A percentile compares a stretch with the other conserved stretches of the same genome.
Evolutionary conservation across 2,888 invertebrate species (phyloP).

Genomic region (Bruchidius siliquastri): DNA sequence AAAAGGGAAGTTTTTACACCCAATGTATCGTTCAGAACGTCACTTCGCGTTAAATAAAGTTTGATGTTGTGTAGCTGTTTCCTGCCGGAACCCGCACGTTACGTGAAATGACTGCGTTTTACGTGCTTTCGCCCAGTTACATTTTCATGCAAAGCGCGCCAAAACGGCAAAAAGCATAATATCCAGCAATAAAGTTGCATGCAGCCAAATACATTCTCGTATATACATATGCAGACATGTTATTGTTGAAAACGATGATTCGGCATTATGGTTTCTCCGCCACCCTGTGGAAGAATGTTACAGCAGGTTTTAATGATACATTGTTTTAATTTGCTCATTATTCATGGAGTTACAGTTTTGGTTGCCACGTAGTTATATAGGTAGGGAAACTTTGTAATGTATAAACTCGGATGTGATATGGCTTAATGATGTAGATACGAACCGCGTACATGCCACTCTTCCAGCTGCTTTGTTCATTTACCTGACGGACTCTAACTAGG

Average conservation of each 20-base stretch:
- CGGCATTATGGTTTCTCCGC: background rate
- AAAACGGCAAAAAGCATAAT: background rate
- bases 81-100: background rate
- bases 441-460: too few relatives aligned
- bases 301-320: too few relatives aligned
- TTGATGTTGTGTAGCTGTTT: background rate
- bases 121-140: background rate
- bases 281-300: too few relatives aligned
- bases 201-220: background rate
- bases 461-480: too few relatives aligned
- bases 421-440: too few relatives aligned
- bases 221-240: background rate
- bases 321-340: too few relatives aligned
- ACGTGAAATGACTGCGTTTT: background rate
- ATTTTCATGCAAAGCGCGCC: background rate
- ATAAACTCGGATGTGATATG: too few relatives aligned
- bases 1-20: background rate
- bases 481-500: too few relatives aligned
- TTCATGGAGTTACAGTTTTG: too few relatives aligned
- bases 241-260: background rate
- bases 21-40: background rate
- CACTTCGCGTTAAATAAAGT: background rate
- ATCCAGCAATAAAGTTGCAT: background rate
- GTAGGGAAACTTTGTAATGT: too few relatives aligned
- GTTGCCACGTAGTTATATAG: too few relatives aligned